A percentile compares a stretch with the other conserved stretches of the same genome.
These are phyloP conservation scores for Leucoraja erinaceus DNA, from an alignment of 2,113 vertebrate genomes.

Conservation along the genomic window DNA sequence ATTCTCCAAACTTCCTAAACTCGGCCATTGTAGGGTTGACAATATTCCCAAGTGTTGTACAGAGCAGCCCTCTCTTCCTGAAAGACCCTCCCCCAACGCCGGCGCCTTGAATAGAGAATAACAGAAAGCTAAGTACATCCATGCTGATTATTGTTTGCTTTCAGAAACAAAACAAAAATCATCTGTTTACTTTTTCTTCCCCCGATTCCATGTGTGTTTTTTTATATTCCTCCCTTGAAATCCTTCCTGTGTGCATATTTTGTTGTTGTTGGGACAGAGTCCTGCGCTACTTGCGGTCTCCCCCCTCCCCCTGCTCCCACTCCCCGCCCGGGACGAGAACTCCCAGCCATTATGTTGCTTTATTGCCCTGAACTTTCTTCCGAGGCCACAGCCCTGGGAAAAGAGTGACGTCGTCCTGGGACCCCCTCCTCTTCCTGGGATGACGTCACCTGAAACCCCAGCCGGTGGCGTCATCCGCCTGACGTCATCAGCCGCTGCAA, in stretches of 20 bases:
- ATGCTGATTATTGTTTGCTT: neutral
- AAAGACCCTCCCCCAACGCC: neutral
- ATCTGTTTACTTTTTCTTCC: neutral
- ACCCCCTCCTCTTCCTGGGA: neutral
- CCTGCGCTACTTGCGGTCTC: neutral
- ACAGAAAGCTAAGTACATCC: neutral
- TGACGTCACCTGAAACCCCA: neutral
- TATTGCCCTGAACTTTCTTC: neutral
- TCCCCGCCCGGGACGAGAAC: neutral
- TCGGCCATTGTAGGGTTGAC: neutral
- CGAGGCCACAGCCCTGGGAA: conserved; percentile 15
- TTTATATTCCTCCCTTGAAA: neutral
- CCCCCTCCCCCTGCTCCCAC: neutral
- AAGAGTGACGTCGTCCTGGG: neutral
- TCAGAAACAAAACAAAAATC: neutral
- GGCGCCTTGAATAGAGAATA: neutral
- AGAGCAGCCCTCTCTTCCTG: neutral
- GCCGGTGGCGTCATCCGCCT: neutral
- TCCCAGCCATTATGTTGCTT: neutral
- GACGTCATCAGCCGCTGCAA: neutral
- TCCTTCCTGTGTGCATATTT: neutral
- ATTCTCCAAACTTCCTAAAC: conserved; percentile 21
- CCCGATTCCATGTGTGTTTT: neutral
- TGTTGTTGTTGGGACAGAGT: neutral
- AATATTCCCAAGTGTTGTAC: neutral